Evolutionary conservation across 2,113 vertebrate genomes (phyloP), one percentile per base, ranked within the genome.

Genomic region (Cairina moschata): DNA sequence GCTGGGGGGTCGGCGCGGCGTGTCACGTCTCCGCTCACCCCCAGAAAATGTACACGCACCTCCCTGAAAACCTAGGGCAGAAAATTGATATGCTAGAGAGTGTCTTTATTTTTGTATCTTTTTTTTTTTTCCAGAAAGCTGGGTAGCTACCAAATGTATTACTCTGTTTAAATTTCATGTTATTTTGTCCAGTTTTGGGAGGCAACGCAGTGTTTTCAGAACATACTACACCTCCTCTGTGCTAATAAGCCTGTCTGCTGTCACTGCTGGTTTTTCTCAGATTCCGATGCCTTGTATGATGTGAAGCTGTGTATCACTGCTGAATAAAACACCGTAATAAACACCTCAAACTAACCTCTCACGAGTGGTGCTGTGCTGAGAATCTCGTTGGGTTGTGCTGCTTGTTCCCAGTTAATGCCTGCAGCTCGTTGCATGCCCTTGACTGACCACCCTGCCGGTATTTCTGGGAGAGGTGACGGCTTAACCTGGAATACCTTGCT

Each of bases 311-410:
- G 42, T 90, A 92, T 93, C 44, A 6, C 84, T 97, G 80, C 88
- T 90, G 55, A 98, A 98, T 97, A 97, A 98, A 98, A 15, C 85
- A 40, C 48, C 93, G 93, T 94, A 98, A 98, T 98, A 98, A 98
- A 98, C 79, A 5, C 95, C 69, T 97, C 93, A 6, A 79, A 93
- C 95, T 94, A 95, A 97, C 91, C 95, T 67, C 68, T 78, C 46
- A 56, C 16, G 44, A 75, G 48, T 89, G 88, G 95, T 91, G 55
- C 82, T 96, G 97, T 98, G 96, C n/a, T 96, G 91, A 91, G 86
- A 84, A n/a, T 95, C 75, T 88, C 44, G 63, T 7, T 58, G 74
- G 76, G 0, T 31, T 1, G n/a, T 72, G 76, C 86, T 65, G 78
- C 48, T 26, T 8, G 10, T 4, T n/a, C n/a, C 0, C 12, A 15